Percentiles rank a stretch among this genome's conserved stretches.
phyloP scores from a whole-genome alignment of 2,113 vertebrate species.

The Peromyscus polionotus region DNA sequence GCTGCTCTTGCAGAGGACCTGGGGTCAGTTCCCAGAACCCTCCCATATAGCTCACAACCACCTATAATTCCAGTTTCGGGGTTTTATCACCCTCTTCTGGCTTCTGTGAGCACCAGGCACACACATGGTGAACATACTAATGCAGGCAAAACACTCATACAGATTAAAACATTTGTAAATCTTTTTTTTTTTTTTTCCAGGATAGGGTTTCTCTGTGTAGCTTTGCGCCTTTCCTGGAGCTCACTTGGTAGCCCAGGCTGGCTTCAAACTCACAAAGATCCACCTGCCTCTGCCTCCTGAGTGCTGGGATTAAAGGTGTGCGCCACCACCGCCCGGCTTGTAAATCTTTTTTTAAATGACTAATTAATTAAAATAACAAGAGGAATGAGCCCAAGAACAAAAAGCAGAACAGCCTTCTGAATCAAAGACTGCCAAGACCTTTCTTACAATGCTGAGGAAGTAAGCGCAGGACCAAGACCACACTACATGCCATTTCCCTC shows the following conservation, averaged over 20 bases:
- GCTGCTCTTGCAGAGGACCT: neutral
- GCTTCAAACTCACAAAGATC: no score
- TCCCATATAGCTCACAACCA: neutral
- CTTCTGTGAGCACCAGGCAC: neutral
- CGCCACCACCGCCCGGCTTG: no score
- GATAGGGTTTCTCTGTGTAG: no score
- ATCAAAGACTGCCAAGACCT: neutral
- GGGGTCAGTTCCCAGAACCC: neutral
- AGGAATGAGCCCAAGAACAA: conserved; percentile 20
- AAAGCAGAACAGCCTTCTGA: conserved; percentile 18
- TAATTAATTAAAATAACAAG: conserved; percentile 14
- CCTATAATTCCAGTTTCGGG: neutral
- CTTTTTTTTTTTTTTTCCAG: neutral
- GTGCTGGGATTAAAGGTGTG: no score
- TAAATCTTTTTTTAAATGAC: neutral
- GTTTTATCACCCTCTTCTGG: neutral
- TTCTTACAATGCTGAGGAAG: neutral
- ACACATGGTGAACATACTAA: neutral
- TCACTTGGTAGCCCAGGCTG: no score
- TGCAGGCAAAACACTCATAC: neutral
- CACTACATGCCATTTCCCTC: neutral
- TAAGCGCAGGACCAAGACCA: neutral
- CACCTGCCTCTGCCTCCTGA: no score
- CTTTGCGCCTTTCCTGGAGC: no score
- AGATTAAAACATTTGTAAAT: neutral